These are phyloP conservation scores for Hirtodrosophila alboralis DNA, from an alignment of 2,888 invertebrate genomes.

Conservation along the genomic window DNA sequence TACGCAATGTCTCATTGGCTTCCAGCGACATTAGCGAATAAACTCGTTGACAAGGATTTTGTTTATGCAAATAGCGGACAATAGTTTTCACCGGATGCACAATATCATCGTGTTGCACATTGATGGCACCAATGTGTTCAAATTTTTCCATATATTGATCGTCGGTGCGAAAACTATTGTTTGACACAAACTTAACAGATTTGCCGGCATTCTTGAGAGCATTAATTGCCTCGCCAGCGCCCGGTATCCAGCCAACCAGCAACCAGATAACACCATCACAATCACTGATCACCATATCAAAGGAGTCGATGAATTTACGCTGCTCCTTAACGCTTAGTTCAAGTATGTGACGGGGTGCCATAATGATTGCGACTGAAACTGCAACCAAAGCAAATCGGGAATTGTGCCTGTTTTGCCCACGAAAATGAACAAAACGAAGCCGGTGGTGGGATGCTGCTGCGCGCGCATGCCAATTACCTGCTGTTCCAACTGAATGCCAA, in stretches of 20 bases:
- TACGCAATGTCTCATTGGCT: constrained; percentile 80
- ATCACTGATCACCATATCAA: constrained; percentile 86
- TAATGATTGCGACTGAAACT: constrained; percentile 14
- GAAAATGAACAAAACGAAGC: constrained; percentile 1
- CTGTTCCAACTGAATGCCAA: constrained; percentile 43
- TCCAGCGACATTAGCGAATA: constrained; percentile 82
- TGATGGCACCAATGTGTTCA: constrained; percentile 57
- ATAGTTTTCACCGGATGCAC: constrained; percentile 84
- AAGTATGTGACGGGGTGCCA: constrained; percentile 70
- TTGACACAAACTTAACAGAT: constrained; percentile 82
- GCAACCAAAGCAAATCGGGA: constrained; percentile 17
- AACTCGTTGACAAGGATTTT: constrained; percentile 83
- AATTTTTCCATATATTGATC: constrained; percentile 79
- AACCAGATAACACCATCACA: constrained; percentile 86
- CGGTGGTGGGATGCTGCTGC: constrained; percentile 47
- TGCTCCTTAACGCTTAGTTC: constrained; percentile 75
- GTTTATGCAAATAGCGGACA: constrained; percentile 84
- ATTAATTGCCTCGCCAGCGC: constrained; percentile 81
- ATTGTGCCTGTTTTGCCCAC: constrained; percentile 16
- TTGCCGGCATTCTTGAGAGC: constrained; percentile 83
- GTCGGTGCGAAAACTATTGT: constrained; percentile 82
- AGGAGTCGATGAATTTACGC: constrained; percentile 83
- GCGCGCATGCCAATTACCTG: constrained; percentile 58
- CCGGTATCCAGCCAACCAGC: constrained; percentile 79
- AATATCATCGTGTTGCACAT: constrained; percentile 78